phyloP scores from a whole-genome alignment of 2,888 invertebrate genomes.

The Hyppa rectilinea region DNA sequence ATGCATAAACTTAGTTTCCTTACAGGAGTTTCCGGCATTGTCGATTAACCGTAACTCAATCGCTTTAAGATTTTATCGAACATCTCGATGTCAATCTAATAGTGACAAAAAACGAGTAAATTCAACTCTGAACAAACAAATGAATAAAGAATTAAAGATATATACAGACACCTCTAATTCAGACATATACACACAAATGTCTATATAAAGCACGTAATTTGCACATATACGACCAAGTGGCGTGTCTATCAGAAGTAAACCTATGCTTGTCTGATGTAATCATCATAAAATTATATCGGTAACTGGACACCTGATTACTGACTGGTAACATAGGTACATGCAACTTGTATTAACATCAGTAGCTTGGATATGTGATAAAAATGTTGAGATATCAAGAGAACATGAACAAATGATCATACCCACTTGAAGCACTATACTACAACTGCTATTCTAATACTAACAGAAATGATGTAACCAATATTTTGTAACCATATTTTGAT shows the following conservation, averaged over 20 bases:
- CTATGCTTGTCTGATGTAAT: constrained; percentile 41
- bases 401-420: too few species aligned
- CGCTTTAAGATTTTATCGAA: constrained; percentile 35
- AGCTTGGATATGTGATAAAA: constrained; percentile 8
- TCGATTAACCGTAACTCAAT: constrained; percentile 39
- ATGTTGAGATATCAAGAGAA: background rate
- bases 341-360: constrained; percentile 24
- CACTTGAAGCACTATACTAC: too few species aligned
- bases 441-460: too few species aligned
- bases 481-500: too few species aligned
- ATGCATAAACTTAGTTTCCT: constrained; percentile 35
- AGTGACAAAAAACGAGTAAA: background rate
- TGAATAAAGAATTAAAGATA: background rate
- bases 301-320: constrained; percentile 56
- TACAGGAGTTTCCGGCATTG: constrained; percentile 40
- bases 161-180: constrained; percentile 15
- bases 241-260: constrained; percentile 47
- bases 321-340: constrained; percentile 24
- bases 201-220: constrained; percentile 42
- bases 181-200: constrained; percentile 22
- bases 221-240: constrained; percentile 38
- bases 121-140: background rate
- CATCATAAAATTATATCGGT: constrained; percentile 57
- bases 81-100: background rate
- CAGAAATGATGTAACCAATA: too few species aligned